Base-by-base conservation (phyloP, 2,113 vertebrate genomes). In the Gambusia affinis region DNA sequence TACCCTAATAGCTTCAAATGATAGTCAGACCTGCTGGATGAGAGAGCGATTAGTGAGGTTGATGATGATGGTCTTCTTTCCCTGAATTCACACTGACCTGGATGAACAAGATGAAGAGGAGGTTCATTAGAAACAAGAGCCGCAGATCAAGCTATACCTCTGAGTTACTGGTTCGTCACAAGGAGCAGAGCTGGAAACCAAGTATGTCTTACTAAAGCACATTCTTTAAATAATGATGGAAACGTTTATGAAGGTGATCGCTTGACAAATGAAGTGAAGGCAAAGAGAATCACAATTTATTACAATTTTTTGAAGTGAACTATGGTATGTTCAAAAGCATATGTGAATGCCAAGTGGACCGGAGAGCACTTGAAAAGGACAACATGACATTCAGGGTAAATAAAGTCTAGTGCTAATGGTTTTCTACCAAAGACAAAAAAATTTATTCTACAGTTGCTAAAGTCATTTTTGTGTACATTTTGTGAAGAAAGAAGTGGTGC, bases 201-300 rank as follows among this genome's bases (percentile, higher is more conserved):
- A 73, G 80, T 68, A 54, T 63, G 75, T 72, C 67, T 83, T 70
- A 62, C 66, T 64, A 81, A 85, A 71, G 76, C 81, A 71, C 61
- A 80, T 85, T 83, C 78, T 79, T 88, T 73, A 85, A 86, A 83
- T 87, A 88, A 70, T 78, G 69, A 89, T 71, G 75, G 72, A 28
- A 75, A 68, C 22, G 22, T 57, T 10, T 10, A 57, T 57, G 3
- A 57, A 57, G 65, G n/a, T 47, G 30, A 63, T 78, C 80, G 72
- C 27, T 39, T 47, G 72, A 37, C 30, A 80, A 81, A 84, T 84
- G 44, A 75, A 64, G 64, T 54, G 76, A 35, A 37, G 14, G n/a
- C 15, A 22, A 42, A n/a, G 37, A n/a, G 31, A 39, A n/a, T 27
- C 24, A 44, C 27, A 27, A 27, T 27, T 27, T 27, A 1, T 27